Evolutionary conservation across 37 sponge, comb jelly and placozoan species (phyloP), one percentile per base, ranked within the genome.

Genomic region (Tethya wilhelma): DNA sequence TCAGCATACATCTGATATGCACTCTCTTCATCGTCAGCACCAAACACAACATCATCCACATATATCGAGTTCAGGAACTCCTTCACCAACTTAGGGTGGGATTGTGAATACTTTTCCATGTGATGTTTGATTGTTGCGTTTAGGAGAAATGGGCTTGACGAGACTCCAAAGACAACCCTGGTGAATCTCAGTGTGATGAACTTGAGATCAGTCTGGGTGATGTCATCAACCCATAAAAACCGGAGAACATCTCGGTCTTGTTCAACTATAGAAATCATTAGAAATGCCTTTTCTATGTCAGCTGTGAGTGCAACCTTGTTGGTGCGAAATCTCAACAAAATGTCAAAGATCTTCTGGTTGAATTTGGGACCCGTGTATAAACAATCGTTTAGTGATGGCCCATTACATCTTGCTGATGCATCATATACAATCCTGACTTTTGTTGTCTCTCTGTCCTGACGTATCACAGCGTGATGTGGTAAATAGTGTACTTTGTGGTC

Each of bases 231-330:
- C 86, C 78, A 85, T 25, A 85, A 53, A 46, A 85, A 85, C n/a
- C 78, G 71, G 12, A 78, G 62, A 26, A 73, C 86, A 67, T 84
- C 84, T 68, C 77, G n/a, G 45, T 84, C 84, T 36, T 63, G 36
- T 34, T 43, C 56, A 22, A 37, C 38, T 25, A 83, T 56, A 36
- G 79, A 43, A 20, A 78, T 37, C 78, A 71, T 85, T 8, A 85
- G 65, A 56, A 85, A 85, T 23, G 79, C 86, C 49, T 86, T 86
- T 42, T 86, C 87, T 4, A 72, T 65, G 69, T 80, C 81, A 43
- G 81, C 87, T 12, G 56, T 74, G n/a, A 74, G 40, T 28, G 77
- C 77, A 38, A 84, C 58, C 34, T 44, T 19, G 40, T 74, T 29
- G 8, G 44, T n/a, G 11, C 76, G 32, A 44, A 84, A 75, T 17